Evolutionary conservation across 2,797 vertebrate genomes (phyloP), one percentile per base, ranked within the genome.

Genomic region (Pygocentrus nattereri): DNA sequence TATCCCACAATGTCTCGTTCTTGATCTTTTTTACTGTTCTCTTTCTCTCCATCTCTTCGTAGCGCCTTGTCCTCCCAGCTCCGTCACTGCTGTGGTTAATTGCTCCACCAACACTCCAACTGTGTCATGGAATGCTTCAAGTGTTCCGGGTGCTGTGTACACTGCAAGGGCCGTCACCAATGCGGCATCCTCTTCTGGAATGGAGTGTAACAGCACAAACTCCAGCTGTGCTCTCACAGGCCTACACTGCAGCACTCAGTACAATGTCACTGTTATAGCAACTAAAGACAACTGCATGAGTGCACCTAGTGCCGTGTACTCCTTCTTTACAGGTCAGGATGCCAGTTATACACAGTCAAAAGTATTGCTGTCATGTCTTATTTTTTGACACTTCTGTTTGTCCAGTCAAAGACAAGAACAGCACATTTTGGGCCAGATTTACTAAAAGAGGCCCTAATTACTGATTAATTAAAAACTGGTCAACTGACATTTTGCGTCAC

Each of bases 181-280:
- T 2, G 84, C 75, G 61, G 87, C 88, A 19, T 5, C 18, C 38
- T 61, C 67, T 25, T 11, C 16, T 4, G 19, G 0, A 0, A 58
- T 58, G 25, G 49, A 61, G 47, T 93, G 92, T 49, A 89, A 81
- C 82, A 83, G 70, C 74, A 85, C 74, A 52, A 71, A n/a, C 65
- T 85, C 79, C 44, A 79, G 59, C 76, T 94, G 93, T 84, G 31
- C 50, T 64, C 85, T 94, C 78, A 85, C 23, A 0, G 80, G 81
- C 30, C 87, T 95, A 80, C 86, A 80, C 78, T 95, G 94, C 71
- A 84, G 93, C 65, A 87, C 84, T 27, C 80, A 75, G 69, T 94
- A 94, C 84, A 93, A 89, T 5, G 47, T 93, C 73, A 91, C 88
- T 0, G 92, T 95, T 62, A 85, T 18, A 10, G 88, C 92, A 3